These are phyloP conservation scores for Lapara coniferarum DNA, from an alignment of 2,888 invertebrate genomes.

Conservation along the genomic window DNA sequence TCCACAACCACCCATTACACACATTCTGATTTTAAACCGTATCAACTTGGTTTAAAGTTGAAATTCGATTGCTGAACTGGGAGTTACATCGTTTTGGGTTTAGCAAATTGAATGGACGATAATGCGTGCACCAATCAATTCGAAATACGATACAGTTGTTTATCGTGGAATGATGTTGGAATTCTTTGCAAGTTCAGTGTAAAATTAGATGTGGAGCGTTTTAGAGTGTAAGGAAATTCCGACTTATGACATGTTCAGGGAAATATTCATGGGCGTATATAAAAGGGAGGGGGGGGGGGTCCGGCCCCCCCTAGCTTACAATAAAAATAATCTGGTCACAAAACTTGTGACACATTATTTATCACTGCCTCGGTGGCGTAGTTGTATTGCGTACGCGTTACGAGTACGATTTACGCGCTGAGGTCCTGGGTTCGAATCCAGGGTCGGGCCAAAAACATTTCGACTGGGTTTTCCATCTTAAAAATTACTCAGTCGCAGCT, in stretches of 20 bases:
- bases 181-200: slow-evolving; percentile 14
- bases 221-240: not conserved
- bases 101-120: not conserved
- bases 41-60: not conserved
- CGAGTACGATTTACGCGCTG: no score
- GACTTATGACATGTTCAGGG: not conserved
- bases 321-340: no score
- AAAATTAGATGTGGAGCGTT: not conserved
- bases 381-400: no score
- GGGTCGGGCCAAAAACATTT: no score
- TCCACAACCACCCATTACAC: not conserved
- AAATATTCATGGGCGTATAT: no score
- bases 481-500: no score
- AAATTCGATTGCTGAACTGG: not conserved
- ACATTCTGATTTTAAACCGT: not conserved
- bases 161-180: slow-evolving; percentile 2
- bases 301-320: no score
- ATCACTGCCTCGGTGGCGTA: no score
- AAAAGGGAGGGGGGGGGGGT: no score
- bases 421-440: no score
- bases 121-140: slow-evolving; percentile 3
- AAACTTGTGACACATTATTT: no score
- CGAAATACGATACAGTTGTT: slow-evolving; percentile 19
- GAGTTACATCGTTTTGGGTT: not conserved
- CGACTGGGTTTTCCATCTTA: no score